Evolutionary conservation across 2,888 invertebrate genomes (phyloP), one percentile per base, ranked within the genome.

Genomic region (Automeris io): DNA sequence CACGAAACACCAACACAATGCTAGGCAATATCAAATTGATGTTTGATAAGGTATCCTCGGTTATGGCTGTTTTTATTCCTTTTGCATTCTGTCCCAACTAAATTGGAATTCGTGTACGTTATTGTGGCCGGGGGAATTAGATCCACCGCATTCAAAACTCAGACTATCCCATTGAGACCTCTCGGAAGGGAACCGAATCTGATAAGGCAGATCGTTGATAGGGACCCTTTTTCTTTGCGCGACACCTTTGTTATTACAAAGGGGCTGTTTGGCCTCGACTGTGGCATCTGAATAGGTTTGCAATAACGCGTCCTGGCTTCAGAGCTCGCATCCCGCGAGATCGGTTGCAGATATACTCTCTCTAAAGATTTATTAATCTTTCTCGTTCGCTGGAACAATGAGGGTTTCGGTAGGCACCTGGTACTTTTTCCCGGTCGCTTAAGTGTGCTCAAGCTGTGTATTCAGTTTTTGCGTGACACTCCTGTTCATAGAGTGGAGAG

Each of bases 171-270:
- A 86, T 86, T 82, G 82, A 85, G 85, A 77, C 73, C 81, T 75
- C 69, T 78, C 77, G 80, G 80, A 83, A 82, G 83, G 85, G 82
- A 82, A 79, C 81, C 70, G 73, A 70, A 83, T 85, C 85, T 82
- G 85, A 86, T 85, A 86, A 86, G 81, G 78, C 50, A 75, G 82
- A 85, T 85, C 79, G 77, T 69, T 72, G 85, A 86, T 86, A 83
- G 73, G 75, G 75, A 68, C 76, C 80, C 78, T 82, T 85, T 85
- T 85, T 82, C 85, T 83, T 83, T 75, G 68, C 76, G 72, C 82
- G 83, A 85, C 85, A 86, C 85, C 83, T 86, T 86, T 83, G 85
- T 83, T 82, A 83, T 79, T 71, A 86, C 85, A 86, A 86, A 83
- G 68, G 75, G 73, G 66, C 80, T 85, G 82, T 85, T 82, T 80